Conservation (phyloP, 2,888 invertebrate genomes). For the Drosophila antonietae region DNA sequence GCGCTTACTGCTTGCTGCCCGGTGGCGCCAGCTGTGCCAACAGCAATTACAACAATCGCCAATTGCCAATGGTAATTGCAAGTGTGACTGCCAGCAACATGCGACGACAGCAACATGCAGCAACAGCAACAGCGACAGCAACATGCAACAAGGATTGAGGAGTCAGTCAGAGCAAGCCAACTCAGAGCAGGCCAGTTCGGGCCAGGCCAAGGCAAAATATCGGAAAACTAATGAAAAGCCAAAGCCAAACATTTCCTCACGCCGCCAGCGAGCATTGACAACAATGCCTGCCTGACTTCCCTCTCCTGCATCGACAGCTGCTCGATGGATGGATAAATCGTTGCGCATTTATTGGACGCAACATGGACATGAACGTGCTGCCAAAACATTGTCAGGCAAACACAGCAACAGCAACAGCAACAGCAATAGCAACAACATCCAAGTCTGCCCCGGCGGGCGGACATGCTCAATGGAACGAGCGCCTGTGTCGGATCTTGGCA, state of each 20-base stretch:
- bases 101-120: conserved; percentile 53
- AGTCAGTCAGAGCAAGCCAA: conserved; percentile 47
- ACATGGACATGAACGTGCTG: conserved; percentile 63
- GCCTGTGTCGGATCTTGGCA: conserved; percentile 16
- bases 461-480: conserved; percentile 49
- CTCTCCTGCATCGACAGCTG: conserved; percentile 61
- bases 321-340: conserved; percentile 69
- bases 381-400: conserved; percentile 59
- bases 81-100: conserved; percentile 68
- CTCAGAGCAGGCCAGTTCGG: conserved; percentile 37
- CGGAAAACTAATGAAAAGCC: conserved; percentile 80
- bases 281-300: conserved; percentile 31
- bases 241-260: conserved; percentile 82
- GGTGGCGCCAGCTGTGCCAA: conserved; percentile 75
- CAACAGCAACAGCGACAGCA: conserved; percentile 40
- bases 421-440: conserved; percentile 23
- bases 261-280: conserved; percentile 74
- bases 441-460: conserved; percentile 56
- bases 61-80: conserved; percentile 76
- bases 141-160: conserved; percentile 38
- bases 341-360: conserved; percentile 70
- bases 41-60: conserved; percentile 78
- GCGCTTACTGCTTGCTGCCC: conserved; percentile 24
- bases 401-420: conserved; percentile 29
- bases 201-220: conserved; percentile 34